Percentiles rank a stretch among this genome's conserved stretches.
phyloP scores from a whole-genome alignment of 2,888 invertebrate genomes.

The Bursaphelenchus okinawaensis region DNA sequence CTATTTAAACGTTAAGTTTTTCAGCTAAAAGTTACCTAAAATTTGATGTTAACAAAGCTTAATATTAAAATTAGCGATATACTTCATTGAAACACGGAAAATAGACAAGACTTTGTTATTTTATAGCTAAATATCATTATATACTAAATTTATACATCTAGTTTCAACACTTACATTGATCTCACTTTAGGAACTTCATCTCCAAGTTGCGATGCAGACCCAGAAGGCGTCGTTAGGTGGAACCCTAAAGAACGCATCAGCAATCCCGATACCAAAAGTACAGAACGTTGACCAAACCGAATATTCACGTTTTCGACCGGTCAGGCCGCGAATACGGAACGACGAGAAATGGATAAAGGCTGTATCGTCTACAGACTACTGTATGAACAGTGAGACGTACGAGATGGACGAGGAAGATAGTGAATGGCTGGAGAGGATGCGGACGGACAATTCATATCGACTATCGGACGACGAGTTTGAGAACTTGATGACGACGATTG shows the following conservation, averaged over 20 bases:
- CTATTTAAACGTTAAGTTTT: too few species aligned
- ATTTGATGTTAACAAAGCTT: too few species aligned
- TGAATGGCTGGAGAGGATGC: background rate
- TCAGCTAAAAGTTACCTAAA: too few species aligned
- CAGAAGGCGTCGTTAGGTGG: constrained; percentile 5
- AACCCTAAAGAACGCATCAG: background rate
- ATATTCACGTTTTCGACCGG: background rate
- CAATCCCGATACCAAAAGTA: constrained; percentile 6
- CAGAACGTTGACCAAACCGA: background rate
- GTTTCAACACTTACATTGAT: background rate
- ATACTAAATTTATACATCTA: too few species aligned
- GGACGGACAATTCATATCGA: background rate
- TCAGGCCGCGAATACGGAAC: background rate
- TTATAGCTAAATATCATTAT: too few species aligned
- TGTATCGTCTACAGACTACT: background rate
- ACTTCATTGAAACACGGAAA: too few species aligned
- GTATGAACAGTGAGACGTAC: constrained; percentile 1
- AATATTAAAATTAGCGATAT: too few species aligned
- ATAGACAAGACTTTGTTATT: too few species aligned
- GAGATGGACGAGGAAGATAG: constrained; percentile 10
- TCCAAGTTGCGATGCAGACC: constrained; percentile 7
- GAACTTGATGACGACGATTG: background rate
- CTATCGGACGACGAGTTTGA: constrained; percentile 3
- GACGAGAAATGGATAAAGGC: background rate
- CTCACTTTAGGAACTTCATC: constrained; percentile 8